These are phyloP conservation scores for Clarias laeviceps DNA, from an alignment of 2,797 vertebrate species.

Conservation along the genomic window DNA sequence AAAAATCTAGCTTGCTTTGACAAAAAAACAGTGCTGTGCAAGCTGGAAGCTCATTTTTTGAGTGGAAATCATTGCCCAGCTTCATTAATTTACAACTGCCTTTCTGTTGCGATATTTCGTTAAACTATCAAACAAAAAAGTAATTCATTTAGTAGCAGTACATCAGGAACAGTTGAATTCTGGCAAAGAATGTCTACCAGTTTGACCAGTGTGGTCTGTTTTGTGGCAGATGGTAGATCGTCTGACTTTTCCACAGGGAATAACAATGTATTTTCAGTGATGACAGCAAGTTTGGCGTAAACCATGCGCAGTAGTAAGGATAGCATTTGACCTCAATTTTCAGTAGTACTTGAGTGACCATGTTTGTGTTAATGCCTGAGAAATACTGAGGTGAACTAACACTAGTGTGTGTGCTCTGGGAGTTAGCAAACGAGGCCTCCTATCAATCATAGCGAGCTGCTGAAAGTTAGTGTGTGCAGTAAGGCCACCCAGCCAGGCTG, in stretches of 20 bases:
- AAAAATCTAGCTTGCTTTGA: neutral
- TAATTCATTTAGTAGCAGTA: neutral
- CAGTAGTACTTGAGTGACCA: slow-evolving; percentile 40
- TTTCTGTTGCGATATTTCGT: neutral
- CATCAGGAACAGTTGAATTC: neutral
- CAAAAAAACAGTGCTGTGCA: neutral
- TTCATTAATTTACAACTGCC: neutral
- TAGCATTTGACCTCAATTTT: neutral
- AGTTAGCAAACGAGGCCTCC: slow-evolving; percentile 59
- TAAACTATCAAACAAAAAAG: neutral
- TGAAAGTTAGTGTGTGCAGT: slow-evolving; percentile 71
- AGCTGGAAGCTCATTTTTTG: neutral
- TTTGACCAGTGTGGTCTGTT: slow-evolving; percentile 1
- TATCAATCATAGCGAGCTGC: slow-evolving; percentile 77
- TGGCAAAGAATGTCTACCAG: neutral
- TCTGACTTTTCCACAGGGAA: slow-evolving; percentile 7
- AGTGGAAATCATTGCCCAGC: neutral
- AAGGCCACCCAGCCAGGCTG: slow-evolving; percentile 79
- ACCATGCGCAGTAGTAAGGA: neutral
- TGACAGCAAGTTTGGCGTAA: neutral
- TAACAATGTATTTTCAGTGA: neutral
- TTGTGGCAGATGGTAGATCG: slow-evolving; percentile 13
- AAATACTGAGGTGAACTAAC: slow-evolving; percentile 59
- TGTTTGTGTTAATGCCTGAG: slow-evolving; percentile 57
- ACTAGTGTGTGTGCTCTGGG: slow-evolving; percentile 36